Conservation (phyloP, 2,888 invertebrate genomes). For the Nemurella pictetii region DNA sequence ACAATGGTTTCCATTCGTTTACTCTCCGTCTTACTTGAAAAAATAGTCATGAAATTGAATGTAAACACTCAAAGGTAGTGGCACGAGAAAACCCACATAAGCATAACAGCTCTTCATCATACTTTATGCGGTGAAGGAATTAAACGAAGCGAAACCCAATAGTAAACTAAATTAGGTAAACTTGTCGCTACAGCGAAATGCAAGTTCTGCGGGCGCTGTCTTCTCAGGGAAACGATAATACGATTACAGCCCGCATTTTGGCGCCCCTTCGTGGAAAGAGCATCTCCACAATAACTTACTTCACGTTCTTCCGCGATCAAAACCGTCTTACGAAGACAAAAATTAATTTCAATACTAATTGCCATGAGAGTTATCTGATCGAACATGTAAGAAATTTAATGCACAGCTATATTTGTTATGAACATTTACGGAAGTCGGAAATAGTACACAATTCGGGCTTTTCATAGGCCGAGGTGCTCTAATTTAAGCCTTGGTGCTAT, state of each 20-base stretch:
- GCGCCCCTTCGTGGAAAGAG: not conserved
- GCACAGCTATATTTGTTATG: no score
- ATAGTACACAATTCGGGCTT: no score
- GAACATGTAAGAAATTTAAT: no score
- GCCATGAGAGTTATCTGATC: no score
- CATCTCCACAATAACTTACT: not conserved
- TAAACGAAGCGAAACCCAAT: slow-evolving; percentile 22
- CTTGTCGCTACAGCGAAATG: slow-evolving; percentile 3
- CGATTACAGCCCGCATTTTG: slow-evolving; percentile 4
- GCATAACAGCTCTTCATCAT: slow-evolving; percentile 24
- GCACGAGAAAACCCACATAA: not conserved
- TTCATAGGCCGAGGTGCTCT: no score
- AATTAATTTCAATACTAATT: not conserved
- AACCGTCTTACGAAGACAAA: not conserved
- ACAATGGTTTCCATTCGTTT: not conserved
- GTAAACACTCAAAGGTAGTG: not conserved
- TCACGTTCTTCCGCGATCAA: not conserved
- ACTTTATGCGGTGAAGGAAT: slow-evolving; percentile 11
- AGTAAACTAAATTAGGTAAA: slow-evolving; percentile 14
- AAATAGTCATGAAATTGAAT: not conserved
- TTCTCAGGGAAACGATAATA: slow-evolving; percentile 7
- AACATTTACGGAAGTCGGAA: no score
- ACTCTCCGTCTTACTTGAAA: not conserved
- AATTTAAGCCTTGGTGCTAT: no score
- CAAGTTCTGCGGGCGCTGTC: not conserved